Conservation (phyloP, 2,888 invertebrate genomes). For the Drosophila colorata region DNA sequence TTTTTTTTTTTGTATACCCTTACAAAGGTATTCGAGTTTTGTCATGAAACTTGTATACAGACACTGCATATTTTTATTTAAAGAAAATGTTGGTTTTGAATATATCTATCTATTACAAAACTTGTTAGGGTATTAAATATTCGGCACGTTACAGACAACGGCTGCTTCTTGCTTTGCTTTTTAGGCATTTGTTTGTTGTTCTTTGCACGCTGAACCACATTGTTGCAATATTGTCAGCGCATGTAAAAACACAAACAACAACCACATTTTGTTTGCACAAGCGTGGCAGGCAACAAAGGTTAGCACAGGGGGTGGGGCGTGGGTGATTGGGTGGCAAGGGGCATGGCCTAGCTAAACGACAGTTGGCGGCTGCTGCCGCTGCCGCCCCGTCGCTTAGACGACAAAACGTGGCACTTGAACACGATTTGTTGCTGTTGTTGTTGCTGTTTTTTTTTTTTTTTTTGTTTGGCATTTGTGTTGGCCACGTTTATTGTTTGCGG, state of each 20-base stretch:
- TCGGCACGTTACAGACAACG: neutral
- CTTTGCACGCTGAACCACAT: constrained; percentile 57
- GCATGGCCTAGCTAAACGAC: constrained; percentile 63
- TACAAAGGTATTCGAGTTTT: no score
- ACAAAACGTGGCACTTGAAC: constrained; percentile 75
- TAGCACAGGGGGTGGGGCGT: neutral
- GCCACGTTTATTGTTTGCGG: constrained; percentile 77
- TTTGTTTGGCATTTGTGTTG: constrained; percentile 39
- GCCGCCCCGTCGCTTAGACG: constrained; percentile 63
- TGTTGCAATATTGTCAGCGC: constrained; percentile 78
- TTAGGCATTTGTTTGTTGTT: constrained; percentile 50
- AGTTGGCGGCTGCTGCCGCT: constrained; percentile 21
- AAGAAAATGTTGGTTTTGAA: no score
- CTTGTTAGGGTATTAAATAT: neutral
- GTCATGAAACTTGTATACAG: no score
- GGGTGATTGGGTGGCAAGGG: constrained; percentile 36
- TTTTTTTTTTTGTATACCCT: constrained; percentile 2
- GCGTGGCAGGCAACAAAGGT: constrained; percentile 28
- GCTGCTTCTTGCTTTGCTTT: neutral
- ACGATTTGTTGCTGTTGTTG: constrained; percentile 61
- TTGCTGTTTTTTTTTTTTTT: constrained; percentile 20
- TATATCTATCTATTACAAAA: no score
- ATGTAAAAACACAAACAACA: constrained; percentile 68
- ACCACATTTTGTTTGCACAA: constrained; percentile 70
- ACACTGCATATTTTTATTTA: no score